A percentile compares a stretch with the other conserved stretches of the same genome.
These are phyloP conservation scores for Euplexia lucipara DNA, from an alignment of 2,888 invertebrate species.

Conservation along the genomic window DNA sequence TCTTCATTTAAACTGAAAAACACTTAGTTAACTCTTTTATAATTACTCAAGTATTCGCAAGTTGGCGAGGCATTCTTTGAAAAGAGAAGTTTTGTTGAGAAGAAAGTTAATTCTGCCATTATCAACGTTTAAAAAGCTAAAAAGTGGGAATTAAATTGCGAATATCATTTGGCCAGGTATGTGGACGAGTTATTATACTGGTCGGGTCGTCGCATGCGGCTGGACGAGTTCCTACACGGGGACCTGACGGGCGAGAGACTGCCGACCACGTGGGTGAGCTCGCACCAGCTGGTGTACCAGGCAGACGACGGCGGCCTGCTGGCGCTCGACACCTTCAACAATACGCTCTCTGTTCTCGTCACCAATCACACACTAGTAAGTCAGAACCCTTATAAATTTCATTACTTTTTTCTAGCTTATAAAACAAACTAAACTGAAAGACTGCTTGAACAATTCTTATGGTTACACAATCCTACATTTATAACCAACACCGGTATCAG, in stretches of 20 bases:
- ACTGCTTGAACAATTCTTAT: neutral
- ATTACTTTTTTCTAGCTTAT: neutral
- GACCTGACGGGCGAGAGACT: conserved; percentile 93
- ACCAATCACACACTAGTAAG: conserved; percentile 96
- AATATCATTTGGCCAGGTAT: conserved; percentile 89
- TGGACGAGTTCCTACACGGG: conserved; percentile 96
- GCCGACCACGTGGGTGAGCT: conserved; percentile 95
- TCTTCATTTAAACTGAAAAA: conserved; percentile 35
- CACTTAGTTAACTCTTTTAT: conserved; percentile 40
- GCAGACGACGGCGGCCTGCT: conserved; percentile 96
- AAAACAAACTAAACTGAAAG: neutral
- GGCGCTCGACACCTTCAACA: conserved; percentile 95
- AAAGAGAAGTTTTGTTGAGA: conserved; percentile 43
- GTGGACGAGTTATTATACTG: conserved; percentile 97
- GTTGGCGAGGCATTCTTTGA: conserved; percentile 48
- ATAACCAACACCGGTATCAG: neutral
- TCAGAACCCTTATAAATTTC: conserved; percentile 51
- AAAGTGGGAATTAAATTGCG: conserved; percentile 2
- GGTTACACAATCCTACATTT: neutral
- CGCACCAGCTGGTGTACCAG: conserved; percentile 96
- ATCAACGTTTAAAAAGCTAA: conserved; percentile 29
- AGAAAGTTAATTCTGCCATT: conserved; percentile 46
- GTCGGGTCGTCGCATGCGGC: conserved; percentile 96
- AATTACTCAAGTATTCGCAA: conserved; percentile 41
- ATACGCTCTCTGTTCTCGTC: conserved; percentile 95